These are phyloP conservation scores for Petroica traversi DNA, from an alignment of 2,113 vertebrate genomes.

Conservation along the genomic window DNA sequence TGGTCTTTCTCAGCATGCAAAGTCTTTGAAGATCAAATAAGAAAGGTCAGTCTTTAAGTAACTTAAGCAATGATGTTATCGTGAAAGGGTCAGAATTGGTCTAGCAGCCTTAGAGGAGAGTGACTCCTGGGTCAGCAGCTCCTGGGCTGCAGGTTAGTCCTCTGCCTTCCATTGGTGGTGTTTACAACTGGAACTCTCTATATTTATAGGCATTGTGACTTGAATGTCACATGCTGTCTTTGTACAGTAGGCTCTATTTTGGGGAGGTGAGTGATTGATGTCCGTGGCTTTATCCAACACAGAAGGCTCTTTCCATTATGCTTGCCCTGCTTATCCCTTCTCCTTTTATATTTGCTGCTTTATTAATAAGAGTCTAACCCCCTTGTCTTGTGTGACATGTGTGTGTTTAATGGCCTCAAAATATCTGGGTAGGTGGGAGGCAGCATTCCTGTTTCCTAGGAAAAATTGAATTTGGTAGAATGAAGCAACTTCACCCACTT, in stretches of 20 bases:
- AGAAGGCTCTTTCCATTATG: not conserved
- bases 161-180: conserved; percentile 7
- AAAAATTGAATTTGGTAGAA: not conserved
- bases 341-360: not conserved
- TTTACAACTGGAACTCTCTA: not conserved
- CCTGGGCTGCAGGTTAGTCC: conserved; percentile 29
- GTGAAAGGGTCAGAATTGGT: conserved; percentile 33
- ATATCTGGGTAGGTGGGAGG: not conserved
- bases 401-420: not conserved
- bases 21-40: conserved; percentile 72
- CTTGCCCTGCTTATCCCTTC: not conserved
- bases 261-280: conserved; percentile 11
- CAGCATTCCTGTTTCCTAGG: not conserved
- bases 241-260: conserved; percentile 40
- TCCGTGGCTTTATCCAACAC: not conserved
- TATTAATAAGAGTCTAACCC: not conserved
- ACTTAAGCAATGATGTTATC: conserved; percentile 46
- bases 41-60: conserved; percentile 50
- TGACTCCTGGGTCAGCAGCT: conserved; percentile 21
- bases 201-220: conserved; percentile 54
- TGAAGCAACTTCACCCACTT: not conserved
- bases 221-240: conserved; percentile 47
- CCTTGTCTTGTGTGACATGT: not conserved
- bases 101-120: not conserved
- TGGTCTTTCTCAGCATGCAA: conserved; percentile 53